These are phyloP conservation scores for Lanistes nyassanus DNA, from an alignment of 1,140 invertebrate species.

Conservation along the genomic window DNA sequence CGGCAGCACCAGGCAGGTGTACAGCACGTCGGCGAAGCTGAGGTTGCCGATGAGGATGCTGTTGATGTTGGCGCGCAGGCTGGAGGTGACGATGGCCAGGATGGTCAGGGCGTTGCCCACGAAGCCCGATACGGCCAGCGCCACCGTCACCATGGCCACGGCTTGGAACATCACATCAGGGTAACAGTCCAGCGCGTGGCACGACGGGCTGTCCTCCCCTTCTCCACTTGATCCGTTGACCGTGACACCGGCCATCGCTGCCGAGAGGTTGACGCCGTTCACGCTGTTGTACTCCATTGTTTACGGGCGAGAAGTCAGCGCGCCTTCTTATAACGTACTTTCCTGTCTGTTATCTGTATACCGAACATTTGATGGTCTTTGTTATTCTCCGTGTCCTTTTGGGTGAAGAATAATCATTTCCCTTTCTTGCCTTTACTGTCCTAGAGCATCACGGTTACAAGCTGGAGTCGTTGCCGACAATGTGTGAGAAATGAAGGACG, in stretches of 20 bases:
- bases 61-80: slow-evolving; percentile 54
- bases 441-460: too few species aligned
- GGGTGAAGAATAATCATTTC: too few species aligned
- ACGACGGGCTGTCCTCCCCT: background rate
- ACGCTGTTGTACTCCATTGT: slow-evolving; percentile 10
- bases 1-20: slow-evolving; percentile 49
- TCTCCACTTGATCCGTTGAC: background rate
- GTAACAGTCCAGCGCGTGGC: slow-evolving; percentile 24
- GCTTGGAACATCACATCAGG: slow-evolving; percentile 30
- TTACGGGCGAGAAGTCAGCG: background rate
- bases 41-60: slow-evolving; percentile 59
- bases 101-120: slow-evolving; percentile 58
- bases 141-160: slow-evolving; percentile 40
- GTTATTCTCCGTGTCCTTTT: background rate
- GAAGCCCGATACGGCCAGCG: slow-evolving; percentile 46
- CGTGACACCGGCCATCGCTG: background rate
- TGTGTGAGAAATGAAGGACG: too few species aligned
- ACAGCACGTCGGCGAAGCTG: slow-evolving; percentile 54
- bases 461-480: too few species aligned
- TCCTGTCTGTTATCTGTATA: background rate
- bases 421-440: too few species aligned
- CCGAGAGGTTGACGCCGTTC: slow-evolving; percentile 2
- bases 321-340: background rate
- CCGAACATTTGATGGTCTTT: background rate
- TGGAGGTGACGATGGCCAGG: slow-evolving; percentile 54